These are phyloP conservation scores for Poecilus cupreus DNA, from an alignment of 2,888 invertebrate species.

Conservation along the genomic window DNA sequence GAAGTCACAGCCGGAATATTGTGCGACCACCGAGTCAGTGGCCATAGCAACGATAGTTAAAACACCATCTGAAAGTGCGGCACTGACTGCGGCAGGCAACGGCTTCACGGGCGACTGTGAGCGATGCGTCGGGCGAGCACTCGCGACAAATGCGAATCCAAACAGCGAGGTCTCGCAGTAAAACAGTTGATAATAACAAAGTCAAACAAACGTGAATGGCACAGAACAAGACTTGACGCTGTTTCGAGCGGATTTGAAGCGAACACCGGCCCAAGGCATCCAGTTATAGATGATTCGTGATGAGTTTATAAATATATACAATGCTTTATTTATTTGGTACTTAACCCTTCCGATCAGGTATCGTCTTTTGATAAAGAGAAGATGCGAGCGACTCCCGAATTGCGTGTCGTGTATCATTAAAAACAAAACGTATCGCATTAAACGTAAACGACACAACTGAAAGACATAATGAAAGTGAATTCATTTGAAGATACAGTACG, in stretches of 20 bases:
- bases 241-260: neutral
- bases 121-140: constrained; percentile 17
- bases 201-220: constrained; percentile 27
- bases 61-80: constrained; percentile 40
- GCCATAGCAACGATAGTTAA: constrained; percentile 43
- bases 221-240: neutral
- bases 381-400: constrained; percentile 56
- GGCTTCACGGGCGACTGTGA: neutral
- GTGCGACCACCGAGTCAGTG: constrained; percentile 22
- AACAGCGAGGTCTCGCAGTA: neutral
- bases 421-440: too few species aligned
- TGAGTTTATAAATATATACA: constrained; percentile 66
- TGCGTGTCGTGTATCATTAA: constrained; percentile 42
- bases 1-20: neutral
- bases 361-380: constrained; percentile 63
- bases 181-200: constrained; percentile 7
- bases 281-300: constrained; percentile 53
- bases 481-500: constrained; percentile 21
- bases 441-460: constrained; percentile 29
- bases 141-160: constrained; percentile 5
- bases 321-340: constrained; percentile 66
- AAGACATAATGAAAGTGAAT: constrained; percentile 17
- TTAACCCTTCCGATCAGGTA: constrained; percentile 66
- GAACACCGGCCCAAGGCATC: constrained; percentile 7
- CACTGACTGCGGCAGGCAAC: neutral